Evolutionary conservation across 1,140 invertebrate species (phyloP).

Genomic region (Drosophila nigrodunni): DNA sequence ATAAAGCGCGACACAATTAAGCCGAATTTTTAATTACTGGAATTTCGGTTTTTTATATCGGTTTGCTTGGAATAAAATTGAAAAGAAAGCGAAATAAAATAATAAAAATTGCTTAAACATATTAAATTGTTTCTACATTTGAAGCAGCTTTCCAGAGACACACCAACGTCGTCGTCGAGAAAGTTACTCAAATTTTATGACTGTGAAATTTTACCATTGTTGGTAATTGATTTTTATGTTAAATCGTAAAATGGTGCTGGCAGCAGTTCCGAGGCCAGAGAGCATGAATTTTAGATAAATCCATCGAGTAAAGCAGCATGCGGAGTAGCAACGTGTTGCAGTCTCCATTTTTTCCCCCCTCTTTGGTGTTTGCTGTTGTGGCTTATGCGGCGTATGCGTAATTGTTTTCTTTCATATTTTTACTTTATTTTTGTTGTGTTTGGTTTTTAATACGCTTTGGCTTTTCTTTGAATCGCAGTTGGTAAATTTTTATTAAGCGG

Average conservation of each 20-base stretch:
- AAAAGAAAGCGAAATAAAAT: slow-evolving; percentile 39
- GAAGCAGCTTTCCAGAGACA: slow-evolving; percentile 5
- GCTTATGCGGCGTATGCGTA: slow-evolving; percentile 72
- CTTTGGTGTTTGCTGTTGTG: neutral
- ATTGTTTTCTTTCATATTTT: slow-evolving; percentile 61
- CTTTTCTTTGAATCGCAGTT: slow-evolving; percentile 40
- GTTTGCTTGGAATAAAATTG: neutral
- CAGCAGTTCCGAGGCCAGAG: slow-evolving; percentile 3
- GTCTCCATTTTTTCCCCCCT: neutral
- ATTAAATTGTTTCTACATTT: slow-evolving; percentile 77
- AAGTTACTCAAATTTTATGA: slow-evolving; percentile 76
- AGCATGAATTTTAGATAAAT: slow-evolving; percentile 79
- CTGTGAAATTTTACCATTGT: slow-evolving; percentile 79
- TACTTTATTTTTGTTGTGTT: neutral
- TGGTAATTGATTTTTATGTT: slow-evolving; percentile 83
- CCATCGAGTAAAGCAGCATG: slow-evolving; percentile 13
- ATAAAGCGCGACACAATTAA: neutral
- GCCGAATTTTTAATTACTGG: too few relatives aligned
- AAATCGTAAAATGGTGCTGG: slow-evolving; percentile 70
- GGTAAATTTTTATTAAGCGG: slow-evolving; percentile 74
- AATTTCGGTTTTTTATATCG: too few relatives aligned
- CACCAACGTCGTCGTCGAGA: slow-evolving; percentile 6
- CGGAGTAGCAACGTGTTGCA: slow-evolving; percentile 68
- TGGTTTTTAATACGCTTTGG: too few relatives aligned
- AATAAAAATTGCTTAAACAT: slow-evolving; percentile 76